Evolutionary conservation across 2,888 invertebrate species (phyloP).

Genomic region (Leptinotarsa rubiginosa): DNA sequence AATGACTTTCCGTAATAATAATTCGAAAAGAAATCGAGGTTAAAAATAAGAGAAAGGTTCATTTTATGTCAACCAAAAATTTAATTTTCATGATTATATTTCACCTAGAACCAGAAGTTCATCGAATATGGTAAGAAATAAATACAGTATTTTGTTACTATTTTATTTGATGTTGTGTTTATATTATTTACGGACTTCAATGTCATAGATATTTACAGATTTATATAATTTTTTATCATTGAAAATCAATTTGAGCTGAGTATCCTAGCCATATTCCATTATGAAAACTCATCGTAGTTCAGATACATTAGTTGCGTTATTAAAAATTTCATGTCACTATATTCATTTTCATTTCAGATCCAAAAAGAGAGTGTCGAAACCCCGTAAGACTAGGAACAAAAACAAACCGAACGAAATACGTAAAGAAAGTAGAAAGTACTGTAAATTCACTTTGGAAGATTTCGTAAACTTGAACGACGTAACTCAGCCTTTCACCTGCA

Average conservation of each 20-base stretch:
- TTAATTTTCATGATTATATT: too few species aligned
- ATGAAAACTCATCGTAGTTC: neutral
- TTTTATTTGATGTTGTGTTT: too few species aligned
- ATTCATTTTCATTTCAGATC: constrained; percentile 13
- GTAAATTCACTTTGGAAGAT: constrained; percentile 11
- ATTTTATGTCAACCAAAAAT: too few species aligned
- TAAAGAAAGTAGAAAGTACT: constrained; percentile 12
- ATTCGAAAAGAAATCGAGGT: too few species aligned
- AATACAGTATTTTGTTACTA: too few species aligned
- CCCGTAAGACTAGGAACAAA: constrained; percentile 5
- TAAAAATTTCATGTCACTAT: neutral
- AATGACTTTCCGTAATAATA: too few species aligned
- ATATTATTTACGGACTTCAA: too few species aligned
- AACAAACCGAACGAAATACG: constrained; percentile 4
- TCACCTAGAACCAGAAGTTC: too few species aligned
- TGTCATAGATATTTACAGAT: too few species aligned
- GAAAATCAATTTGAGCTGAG: neutral
- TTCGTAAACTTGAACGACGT: constrained; percentile 44
- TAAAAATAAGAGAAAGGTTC: too few species aligned
- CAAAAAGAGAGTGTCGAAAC: constrained; percentile 8
- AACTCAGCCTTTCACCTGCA: constrained; percentile 67
- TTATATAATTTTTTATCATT: too few species aligned
- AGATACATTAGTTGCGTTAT: neutral
- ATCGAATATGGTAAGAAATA: too few species aligned
- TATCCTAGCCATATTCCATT: neutral